Percentiles rank a stretch among this genome's conserved stretches.
These are phyloP conservation scores for Drosophila atripex DNA, from an alignment of 2,888 invertebrate species.

Conservation along the genomic window DNA sequence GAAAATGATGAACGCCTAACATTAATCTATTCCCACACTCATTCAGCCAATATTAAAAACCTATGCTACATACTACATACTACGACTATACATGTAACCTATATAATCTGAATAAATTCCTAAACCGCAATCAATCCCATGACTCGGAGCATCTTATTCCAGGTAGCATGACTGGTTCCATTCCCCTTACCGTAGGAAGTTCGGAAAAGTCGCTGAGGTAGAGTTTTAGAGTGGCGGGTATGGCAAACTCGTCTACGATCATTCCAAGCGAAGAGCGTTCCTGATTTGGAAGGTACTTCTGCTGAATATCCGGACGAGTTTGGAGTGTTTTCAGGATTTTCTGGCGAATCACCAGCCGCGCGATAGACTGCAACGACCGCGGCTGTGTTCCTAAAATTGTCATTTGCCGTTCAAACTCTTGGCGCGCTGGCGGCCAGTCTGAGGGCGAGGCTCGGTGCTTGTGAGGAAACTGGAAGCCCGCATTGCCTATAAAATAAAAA, in stretches of 20 bases:
- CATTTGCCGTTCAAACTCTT: constrained; percentile 61
- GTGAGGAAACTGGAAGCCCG: constrained; percentile 76
- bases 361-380: constrained; percentile 74
- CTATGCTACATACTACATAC: constrained; percentile 40
- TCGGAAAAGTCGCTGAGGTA: constrained; percentile 81
- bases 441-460: constrained; percentile 34
- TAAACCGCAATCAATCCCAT: constrained; percentile 56
- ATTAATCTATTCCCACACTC: constrained; percentile 9
- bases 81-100: constrained; percentile 25
- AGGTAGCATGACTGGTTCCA: constrained; percentile 1
- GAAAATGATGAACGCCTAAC: constrained; percentile 10
- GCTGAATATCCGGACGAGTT: constrained; percentile 47
- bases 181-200: constrained; percentile 64
- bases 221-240: constrained; percentile 77
- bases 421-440: constrained; percentile 47
- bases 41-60: constrained; percentile 41
- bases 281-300: constrained; percentile 68
- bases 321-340: constrained; percentile 67
- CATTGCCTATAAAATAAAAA: constrained; percentile 66
- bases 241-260: constrained; percentile 76
- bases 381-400: constrained; percentile 69
- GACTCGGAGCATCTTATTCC: constrained; percentile 35
- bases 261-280: constrained; percentile 76
- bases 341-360: constrained; percentile 79
- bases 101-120: constrained; percentile 51